Conservation (phyloP, 1,140 invertebrate species). For the Yoshiicerus persimilis region DNA sequence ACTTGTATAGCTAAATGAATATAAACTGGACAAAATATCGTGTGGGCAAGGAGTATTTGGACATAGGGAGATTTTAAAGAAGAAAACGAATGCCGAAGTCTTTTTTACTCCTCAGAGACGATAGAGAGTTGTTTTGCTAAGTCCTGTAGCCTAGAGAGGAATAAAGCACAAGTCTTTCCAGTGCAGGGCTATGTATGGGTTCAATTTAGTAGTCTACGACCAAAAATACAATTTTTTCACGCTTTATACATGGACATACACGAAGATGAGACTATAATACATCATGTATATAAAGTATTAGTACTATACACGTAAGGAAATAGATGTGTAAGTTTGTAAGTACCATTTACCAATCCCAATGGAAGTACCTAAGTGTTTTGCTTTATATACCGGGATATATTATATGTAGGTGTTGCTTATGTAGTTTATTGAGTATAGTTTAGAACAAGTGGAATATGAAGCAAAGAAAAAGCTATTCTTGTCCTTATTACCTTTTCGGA, state of each 20-base stretch:
- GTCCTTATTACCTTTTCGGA: constrained; percentile 12
- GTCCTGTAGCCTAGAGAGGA: not conserved
- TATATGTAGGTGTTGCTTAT: not conserved
- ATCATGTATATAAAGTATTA: too few species aligned
- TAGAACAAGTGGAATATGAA: not conserved
- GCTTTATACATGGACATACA: too few species aligned
- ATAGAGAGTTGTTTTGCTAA: not conserved
- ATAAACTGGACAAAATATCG: not conserved
- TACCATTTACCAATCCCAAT: too few species aligned
- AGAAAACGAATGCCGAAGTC: not conserved
- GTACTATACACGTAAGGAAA: too few species aligned
- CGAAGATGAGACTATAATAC: too few species aligned
- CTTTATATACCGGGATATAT: not conserved
- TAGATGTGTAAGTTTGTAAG: too few species aligned
- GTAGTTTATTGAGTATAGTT: not conserved
- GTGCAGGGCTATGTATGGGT: not conserved
- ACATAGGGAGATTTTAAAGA: not conserved
- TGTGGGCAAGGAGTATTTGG: not conserved
- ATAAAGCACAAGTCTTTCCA: not conserved
- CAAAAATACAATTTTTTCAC: too few species aligned
- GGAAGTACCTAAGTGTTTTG: not conserved
- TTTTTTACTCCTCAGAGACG: not conserved
- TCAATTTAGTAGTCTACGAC: too few species aligned
- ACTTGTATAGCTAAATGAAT: not conserved
- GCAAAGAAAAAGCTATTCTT: not conserved